phyloP scores from a whole-genome alignment of 1,140 invertebrate species.

The Drosophila sturtevanti region DNA sequence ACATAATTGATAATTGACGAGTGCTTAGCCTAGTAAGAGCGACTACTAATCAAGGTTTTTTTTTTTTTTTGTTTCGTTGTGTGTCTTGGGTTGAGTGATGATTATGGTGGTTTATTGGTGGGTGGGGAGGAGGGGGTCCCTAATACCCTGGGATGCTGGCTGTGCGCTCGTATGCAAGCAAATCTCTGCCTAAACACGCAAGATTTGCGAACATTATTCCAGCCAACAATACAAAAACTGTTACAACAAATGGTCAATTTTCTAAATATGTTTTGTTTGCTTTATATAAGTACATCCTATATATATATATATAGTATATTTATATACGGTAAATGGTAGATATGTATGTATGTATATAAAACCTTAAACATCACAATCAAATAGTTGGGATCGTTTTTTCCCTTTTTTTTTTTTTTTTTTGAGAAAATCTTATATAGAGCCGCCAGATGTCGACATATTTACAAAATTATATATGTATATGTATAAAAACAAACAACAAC shows the following conservation, averaged over 20 bases:
- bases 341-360: background rate
- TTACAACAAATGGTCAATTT: slow-evolving; percentile 48
- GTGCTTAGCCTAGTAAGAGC: slow-evolving; percentile 66
- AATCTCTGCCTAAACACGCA: slow-evolving; percentile 71
- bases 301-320: slow-evolving; percentile 8
- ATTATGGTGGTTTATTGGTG: background rate
- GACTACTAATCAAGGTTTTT: slow-evolving; percentile 26
- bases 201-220: slow-evolving; percentile 67
- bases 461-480: slow-evolving; percentile 60
- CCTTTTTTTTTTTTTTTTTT: background rate
- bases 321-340: slow-evolving; percentile 26
- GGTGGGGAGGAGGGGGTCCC: background rate
- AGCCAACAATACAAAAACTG: slow-evolving; percentile 65
- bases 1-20: slow-evolving; percentile 56
- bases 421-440: slow-evolving; percentile 32
- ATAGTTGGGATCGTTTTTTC: background rate
- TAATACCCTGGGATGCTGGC: slow-evolving; percentile 32
- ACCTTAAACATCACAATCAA: slow-evolving; percentile 8
- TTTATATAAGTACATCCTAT: slow-evolving; percentile 19
- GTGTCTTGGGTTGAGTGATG: background rate
- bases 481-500: slow-evolving; percentile 46
- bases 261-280: slow-evolving; percentile 35
- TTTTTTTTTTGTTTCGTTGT: background rate
- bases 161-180: slow-evolving; percentile 57
- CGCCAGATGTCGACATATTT: slow-evolving; percentile 72